Conservation (phyloP, 2,113 vertebrate species). For the Anguilla japonica region DNA sequence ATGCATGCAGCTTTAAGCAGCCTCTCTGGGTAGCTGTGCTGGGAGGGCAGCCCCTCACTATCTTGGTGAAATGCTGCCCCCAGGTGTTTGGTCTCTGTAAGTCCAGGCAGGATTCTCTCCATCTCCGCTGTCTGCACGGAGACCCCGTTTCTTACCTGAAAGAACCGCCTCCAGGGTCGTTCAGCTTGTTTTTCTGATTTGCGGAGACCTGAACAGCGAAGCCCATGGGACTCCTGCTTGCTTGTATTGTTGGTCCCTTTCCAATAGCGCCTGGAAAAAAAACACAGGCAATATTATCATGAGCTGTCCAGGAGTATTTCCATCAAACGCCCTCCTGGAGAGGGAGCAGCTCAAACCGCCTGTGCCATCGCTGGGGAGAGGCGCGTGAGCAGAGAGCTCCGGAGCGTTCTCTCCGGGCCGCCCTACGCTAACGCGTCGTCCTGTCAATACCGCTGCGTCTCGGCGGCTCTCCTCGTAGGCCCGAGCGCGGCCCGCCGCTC, state of each 20-base stretch:
- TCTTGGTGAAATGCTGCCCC: conserved; percentile 67
- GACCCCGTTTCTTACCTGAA: conserved; percentile 64
- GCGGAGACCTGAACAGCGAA: conserved; percentile 70
- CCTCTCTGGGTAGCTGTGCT: background rate
- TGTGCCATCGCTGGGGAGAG: conserved; percentile 3
- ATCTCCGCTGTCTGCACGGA: background rate
- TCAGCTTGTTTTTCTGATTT: conserved; percentile 79
- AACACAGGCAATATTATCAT: conserved; percentile 64
- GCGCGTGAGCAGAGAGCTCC: background rate
- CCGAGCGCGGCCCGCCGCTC: conserved; percentile 60
- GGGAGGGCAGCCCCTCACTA: background rate
- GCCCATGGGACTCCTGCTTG: conserved; percentile 64
- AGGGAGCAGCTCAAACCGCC: conserved; percentile 60
- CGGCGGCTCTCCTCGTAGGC: conserved; percentile 63
- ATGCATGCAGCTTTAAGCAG: background rate
- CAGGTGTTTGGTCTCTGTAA: conserved; percentile 62
- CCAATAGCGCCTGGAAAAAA: conserved; percentile 64
- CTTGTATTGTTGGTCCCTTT: conserved; percentile 67
- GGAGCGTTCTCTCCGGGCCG: conserved; percentile 56
- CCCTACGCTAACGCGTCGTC: conserved; percentile 49
- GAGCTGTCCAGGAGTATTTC: conserved; percentile 61
- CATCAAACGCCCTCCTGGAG: conserved; percentile 64
- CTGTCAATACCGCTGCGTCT: conserved; percentile 68
- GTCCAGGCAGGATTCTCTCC: conserved; percentile 1
- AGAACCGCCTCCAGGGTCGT: conserved; percentile 75